A percentile compares a stretch with the other conserved stretches of the same genome.
These are phyloP conservation scores for Antechinus flavipes DNA, from an alignment of 2,113 vertebrate species.

Conservation along the genomic window DNA sequence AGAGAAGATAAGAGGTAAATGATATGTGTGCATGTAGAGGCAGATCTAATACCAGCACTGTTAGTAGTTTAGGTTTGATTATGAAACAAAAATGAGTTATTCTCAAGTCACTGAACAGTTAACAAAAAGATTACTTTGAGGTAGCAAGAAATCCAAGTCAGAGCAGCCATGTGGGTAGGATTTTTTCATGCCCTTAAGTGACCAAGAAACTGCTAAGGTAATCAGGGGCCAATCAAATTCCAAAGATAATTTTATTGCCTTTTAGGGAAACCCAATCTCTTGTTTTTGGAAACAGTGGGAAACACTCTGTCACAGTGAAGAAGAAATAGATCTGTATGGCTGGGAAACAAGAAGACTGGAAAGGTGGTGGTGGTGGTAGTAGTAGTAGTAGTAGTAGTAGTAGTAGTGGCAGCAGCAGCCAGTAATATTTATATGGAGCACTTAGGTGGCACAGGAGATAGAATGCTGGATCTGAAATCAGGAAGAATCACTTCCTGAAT, in stretches of 20 bases:
- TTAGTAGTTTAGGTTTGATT: not conserved
- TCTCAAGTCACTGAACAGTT: not conserved
- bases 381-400: not conserved
- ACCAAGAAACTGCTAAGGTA: not conserved
- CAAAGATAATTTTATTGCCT: not conserved
- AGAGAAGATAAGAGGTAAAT: not conserved
- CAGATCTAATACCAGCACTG: not conserved
- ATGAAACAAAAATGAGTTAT: not conserved
- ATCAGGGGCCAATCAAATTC: not conserved
- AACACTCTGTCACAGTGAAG: not conserved
- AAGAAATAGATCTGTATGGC: not conserved
- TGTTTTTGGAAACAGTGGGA: not conserved
- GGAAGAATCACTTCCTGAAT: not conserved
- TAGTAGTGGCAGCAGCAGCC: not conserved
- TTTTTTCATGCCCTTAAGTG: not conserved
- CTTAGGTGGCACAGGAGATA: not conserved
- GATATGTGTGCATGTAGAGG: not conserved
- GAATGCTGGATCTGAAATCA: not conserved
- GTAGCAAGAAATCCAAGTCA: not conserved
- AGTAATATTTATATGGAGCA: not conserved
- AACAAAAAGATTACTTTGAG: not conserved
- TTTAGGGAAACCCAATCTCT: not conserved
- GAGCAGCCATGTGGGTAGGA: not conserved
- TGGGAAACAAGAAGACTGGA: not conserved
- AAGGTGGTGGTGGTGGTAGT: not conserved